phyloP scores from a whole-genome alignment of 2,113 vertebrate species.

The Pituophis catenifer region DNA sequence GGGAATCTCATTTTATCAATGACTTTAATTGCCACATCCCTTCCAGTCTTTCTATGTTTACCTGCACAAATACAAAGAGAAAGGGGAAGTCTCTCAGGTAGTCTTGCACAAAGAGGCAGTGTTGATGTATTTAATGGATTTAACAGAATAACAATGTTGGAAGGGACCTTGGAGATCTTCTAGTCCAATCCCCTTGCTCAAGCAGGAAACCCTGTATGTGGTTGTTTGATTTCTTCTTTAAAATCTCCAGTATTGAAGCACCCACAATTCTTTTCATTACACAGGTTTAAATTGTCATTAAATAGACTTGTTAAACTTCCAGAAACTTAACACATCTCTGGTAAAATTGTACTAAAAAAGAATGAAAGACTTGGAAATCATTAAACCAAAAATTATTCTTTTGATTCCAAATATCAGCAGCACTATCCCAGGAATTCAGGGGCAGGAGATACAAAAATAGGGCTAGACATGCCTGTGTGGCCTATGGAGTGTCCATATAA shows the following conservation, averaged over 20 bases:
- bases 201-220: background rate
- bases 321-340: background rate
- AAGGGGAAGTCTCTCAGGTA: conserved; percentile 9
- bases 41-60: conserved; percentile 96
- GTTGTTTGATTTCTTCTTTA: background rate
- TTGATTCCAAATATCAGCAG: background rate
- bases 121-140: background rate
- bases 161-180: background rate
- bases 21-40: conserved; percentile 97
- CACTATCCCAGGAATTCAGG: background rate
- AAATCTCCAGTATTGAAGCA: background rate
- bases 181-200: background rate
- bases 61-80: conserved; percentile 68
- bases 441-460: background rate
- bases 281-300: background rate
- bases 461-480: background rate
- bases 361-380: background rate
- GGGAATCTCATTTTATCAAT: conserved; percentile 99
- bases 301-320: background rate
- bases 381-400: background rate
- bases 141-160: background rate
- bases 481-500: background rate
- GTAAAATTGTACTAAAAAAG: background rate
- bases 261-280: background rate
- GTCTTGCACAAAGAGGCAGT: background rate